Base-by-base conservation (phyloP, 2,888 invertebrate genomes). In the Erynnis tages region DNA sequence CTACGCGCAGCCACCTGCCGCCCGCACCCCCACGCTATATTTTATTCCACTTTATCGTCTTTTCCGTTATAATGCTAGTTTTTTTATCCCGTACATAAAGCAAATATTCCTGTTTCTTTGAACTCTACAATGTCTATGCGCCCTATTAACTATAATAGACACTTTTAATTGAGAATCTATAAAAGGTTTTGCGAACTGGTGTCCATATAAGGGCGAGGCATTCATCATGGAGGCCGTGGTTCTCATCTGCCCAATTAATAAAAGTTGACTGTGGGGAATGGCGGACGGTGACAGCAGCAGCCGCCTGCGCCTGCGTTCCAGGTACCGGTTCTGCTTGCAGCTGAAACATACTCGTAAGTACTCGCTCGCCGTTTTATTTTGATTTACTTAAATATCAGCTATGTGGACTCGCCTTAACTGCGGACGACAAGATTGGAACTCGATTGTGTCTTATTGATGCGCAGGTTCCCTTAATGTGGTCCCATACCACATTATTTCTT, bases 231-330 rank as follows among this genome's bases (percentile, higher is more conserved):
- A 71, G 79, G 79, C 77, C 75, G 76, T 73, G 79, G 81, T 79
- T 86, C 87, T 88, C 89, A 88, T 89, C 88, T 88, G 88, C 87
- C 87, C 88, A 89, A 88, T 89, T 88, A 88, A 89, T 89, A 88
- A 88, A 86, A 82, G 85, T 86, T 84, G 87, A 85, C 81, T 85
- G 78, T 73, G 75, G 84, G 79, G 82, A 82, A 86, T 84, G 85
- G 83, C 79, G 69, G 67, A 70, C 69, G 69, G 74, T 73, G 76
- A 73, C 79, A 71, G 71, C 73, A 69, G 63, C 78, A 71, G 76
- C 73, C 76, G 76, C 74, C 73, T 67, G 69, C 69, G 69, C 69
- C 64, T 60, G 66, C 69, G 61, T 65, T 59, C 57, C 59, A 41
- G 41, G 74, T 80, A 86, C 87, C 86, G 86, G 87, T 87, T 86